Evolutionary conservation across 2,797 vertebrate species (phyloP).

Genomic region (Fringilla coelebs): DNA sequence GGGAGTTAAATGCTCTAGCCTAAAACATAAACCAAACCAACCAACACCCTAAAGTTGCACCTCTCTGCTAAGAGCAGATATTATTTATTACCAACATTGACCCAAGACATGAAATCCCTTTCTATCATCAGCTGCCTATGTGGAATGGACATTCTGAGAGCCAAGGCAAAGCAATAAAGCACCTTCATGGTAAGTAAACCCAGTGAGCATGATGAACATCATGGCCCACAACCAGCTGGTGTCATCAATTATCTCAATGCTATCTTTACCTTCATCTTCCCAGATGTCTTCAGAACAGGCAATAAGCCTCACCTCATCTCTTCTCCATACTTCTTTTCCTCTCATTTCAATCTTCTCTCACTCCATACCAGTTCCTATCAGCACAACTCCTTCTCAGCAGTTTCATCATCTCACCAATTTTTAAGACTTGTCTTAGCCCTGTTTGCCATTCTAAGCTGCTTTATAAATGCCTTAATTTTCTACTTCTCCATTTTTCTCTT

Average conservation of each 20-base stretch:
- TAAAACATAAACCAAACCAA: background rate
- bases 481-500: background rate
- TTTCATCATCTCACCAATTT: background rate
- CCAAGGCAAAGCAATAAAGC: background rate
- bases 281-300: background rate
- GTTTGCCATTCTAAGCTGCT: background rate
- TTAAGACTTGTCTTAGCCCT: background rate
- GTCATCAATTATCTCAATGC: background rate
- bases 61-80: background rate
- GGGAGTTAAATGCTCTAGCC: background rate
- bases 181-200: background rate
- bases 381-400: background rate
- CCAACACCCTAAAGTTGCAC: background rate
- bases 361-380: background rate
- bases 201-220: background rate
- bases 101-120: background rate
- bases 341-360: background rate
- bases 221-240: background rate
- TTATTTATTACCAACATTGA: background rate
- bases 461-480: background rate
- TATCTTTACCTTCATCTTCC: background rate
- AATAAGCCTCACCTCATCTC: background rate
- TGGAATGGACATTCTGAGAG: background rate
- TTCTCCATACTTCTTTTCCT: background rate
- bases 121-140: background rate